Base-by-base conservation (phyloP, 2,113 vertebrate genomes). In the Campylomormyrus numenius region DNA sequence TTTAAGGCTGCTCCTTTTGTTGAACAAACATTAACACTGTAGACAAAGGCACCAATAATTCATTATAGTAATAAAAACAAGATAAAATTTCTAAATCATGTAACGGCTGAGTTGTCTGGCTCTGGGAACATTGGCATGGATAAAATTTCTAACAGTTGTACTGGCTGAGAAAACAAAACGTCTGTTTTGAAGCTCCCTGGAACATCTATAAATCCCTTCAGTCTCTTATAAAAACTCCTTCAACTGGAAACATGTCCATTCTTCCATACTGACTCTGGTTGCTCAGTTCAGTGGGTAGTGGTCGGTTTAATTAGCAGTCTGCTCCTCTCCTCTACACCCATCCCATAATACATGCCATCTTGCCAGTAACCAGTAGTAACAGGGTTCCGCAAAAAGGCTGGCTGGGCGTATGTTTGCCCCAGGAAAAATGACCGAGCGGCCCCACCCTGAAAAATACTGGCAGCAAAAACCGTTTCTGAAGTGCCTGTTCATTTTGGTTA, bases 311-410 rank as follows among this genome's bases (percentile, higher is more conserved):
- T 90, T 90, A 80, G 62, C 42, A 77, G 46, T 48, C 85, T 56
- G 62, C 21, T 80, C 85, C 35, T 46, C 24, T 90, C 31, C 48
- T 48, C 58, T 21, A n/a, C 85, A 49, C 35, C 56, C 27, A 39
- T 52, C 52, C 24, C 85, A 77, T 2, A 58, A 49, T 52, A 66
- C 19, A 46, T 53, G 31, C 85, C 85, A 77, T 46, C 45, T 85
- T 87, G 83, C 89, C 89, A 77, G 89, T 88, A 74, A 77, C 89
- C 85, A 90, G 19, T 56, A 49, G 85, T 87, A 88, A 88, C 89
- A 45, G 85, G 11, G 88, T 52, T 53, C 62, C 7, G 50, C 11
- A 77, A 85, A 66, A 77, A 70, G 62, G 66, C 62, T 52, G 19
- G 7, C 27, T 80, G 85, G 17, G 62, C 42, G 21, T 87, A 49